Base-by-base conservation (phyloP, 2,113 vertebrate genomes). In the Acanthochromis polyacanthus region DNA sequence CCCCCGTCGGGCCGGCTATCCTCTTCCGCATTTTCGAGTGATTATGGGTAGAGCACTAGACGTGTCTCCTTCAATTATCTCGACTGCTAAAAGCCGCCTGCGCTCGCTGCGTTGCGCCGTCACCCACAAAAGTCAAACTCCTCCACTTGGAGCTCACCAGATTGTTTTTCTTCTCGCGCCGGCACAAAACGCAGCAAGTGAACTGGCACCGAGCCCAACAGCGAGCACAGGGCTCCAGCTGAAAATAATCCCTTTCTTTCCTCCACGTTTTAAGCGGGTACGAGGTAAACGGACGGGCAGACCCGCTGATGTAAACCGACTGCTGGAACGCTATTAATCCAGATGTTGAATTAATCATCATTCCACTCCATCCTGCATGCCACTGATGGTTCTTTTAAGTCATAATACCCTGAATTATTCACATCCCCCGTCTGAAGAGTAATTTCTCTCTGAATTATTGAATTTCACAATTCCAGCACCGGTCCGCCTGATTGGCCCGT, bases 381-480 rank as follows among this genome's bases (percentile, higher is more conserved):
- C 73, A 87, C 86, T 75, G 88, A 86, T 91, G 72, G 84, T 93
- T 93, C 90, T 89, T 89, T 93, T 80, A 90, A 95, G 93, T 94
- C 92, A 94, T 95, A 95, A 94, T 93, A 93, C 82, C 23, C 84
- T 95, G 81, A 94, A 95, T 95, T 94, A 95, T 95, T 95, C 92
- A 95, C 81, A 71, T 80, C 77, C 80, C 82, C 87, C 76, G 50
- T 86, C 86, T 64, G 88, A 90, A 58, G 90, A 94, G 86, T 94
- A 93, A 95, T 94, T 93, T 94, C 89, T 78, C 64, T 75, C 83
- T 95, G 87, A 95, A 95, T 95, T 92, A 95, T 95, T 94, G 83
- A 95, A 94, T 89, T 86, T 62, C 53, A 74, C 89, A 85, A 80
- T 92, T 91, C 87, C 62, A 32, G 82, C 80, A 80, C 32, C 84